Base-by-base conservation (phyloP, 2,888 invertebrate genomes). In the Napeogenes inachia region DNA sequence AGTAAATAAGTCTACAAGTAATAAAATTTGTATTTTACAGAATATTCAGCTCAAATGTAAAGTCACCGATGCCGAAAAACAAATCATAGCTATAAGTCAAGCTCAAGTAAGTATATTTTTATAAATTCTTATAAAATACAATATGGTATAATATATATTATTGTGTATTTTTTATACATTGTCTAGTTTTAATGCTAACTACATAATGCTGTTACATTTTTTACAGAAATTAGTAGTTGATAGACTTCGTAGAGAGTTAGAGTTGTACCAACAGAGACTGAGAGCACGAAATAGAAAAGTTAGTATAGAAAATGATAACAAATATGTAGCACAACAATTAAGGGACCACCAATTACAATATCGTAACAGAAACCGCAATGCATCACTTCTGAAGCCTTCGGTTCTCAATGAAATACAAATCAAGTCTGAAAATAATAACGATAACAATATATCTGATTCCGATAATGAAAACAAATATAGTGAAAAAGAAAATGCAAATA, bases 51-150 rank as follows among this genome's bases (percentile, higher is more conserved):
- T 92, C 47, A 91, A 90, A 75, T 82, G 82, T 54, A 92, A 92
- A 82, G 91, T 93, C 54, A 87, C 87, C 74, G 92, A 92, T 73
- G 92, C 92, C 67, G 92, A 93, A 79, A 88, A 91, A 71, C 89
- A 92, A 72, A 93, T 93, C 62, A 82, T 92, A 68, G 80, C 89
- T 10, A 89, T 93, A 75, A 92, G 92, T 47, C 91, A 91, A 76
- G 88, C 87, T 70, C 93, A 93, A 89, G 93, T 92, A 85, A 89
- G 89, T 83, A 59, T 57, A 47, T 21, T 50, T 4, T 8, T 50
- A 10, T 30, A 30, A 10, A 30, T 10, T 50, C 30, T 30, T 30
- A 30, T 10, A 30, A 50, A 12, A 50, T 12, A 50, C 8, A 30
- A 10, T 30, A 13, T 60, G 53, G 8, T 62, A 35, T n/a, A 45